These are phyloP conservation scores for Rousettus madagascariensis DNA, from an alignment of 2,797 vertebrate species.

Conservation along the genomic window DNA sequence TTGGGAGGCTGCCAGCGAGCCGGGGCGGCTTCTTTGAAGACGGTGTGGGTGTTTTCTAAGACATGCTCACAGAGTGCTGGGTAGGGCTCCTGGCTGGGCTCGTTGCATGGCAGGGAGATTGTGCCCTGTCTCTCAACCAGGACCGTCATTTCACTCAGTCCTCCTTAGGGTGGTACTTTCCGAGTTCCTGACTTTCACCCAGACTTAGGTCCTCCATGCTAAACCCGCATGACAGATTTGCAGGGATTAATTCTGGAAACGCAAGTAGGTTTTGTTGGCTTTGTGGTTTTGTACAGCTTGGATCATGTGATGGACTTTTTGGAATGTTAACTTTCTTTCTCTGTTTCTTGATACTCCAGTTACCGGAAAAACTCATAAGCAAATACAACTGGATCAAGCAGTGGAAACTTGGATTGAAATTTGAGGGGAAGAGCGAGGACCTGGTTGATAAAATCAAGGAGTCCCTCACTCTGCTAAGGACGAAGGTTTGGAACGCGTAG, in stretches of 20 bases:
- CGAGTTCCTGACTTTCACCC: background rate
- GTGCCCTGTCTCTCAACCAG: background rate
- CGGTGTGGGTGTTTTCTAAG: background rate
- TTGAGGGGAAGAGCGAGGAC: conserved; percentile 82
- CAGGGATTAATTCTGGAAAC: background rate
- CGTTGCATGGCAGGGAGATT: too few relatives aligned
- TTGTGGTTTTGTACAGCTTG: background rate
- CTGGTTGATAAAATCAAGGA: conserved; percentile 86
- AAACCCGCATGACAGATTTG: background rate
- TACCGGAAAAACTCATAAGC: conserved; percentile 89
- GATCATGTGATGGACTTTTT: background rate
- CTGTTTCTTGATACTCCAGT: conserved; percentile 83
- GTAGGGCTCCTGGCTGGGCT: background rate
- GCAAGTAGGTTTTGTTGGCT: background rate
- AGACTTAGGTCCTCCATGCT: background rate
- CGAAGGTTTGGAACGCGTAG: conserved; percentile 86
- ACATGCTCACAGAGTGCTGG: background rate
- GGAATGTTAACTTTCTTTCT: conserved; percentile 45
- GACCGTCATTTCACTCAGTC: background rate
- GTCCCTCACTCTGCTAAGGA: conserved; percentile 89
- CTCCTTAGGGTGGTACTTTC: background rate
- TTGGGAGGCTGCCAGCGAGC: background rate
- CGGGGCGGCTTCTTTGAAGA: background rate
- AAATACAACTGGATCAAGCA: conserved; percentile 90
- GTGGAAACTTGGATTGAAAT: conserved; percentile 91